phyloP scores from a whole-genome alignment of 2,888 invertebrate genomes.

The Geophilus truncorum region DNA sequence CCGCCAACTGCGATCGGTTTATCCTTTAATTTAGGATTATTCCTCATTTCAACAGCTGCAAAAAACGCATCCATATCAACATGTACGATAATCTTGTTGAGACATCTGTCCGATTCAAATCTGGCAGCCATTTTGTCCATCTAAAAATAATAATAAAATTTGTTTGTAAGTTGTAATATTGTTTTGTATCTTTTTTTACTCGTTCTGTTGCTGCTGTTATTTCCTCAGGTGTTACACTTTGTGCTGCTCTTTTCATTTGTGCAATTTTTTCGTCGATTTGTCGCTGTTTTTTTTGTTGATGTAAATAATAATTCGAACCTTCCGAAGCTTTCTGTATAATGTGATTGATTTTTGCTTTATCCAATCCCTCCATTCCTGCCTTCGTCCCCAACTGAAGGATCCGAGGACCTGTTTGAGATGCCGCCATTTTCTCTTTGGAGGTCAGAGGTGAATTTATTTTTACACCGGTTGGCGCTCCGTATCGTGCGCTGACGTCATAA shows the following conservation, averaged over 20 bases:
- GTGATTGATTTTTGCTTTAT: slow-evolving; percentile 45
- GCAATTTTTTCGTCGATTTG: slow-evolving; percentile 51
- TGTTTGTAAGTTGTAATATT: background rate
- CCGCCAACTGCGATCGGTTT: slow-evolving; percentile 59
- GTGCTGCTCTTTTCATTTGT: slow-evolving; percentile 45
- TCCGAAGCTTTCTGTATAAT: slow-evolving; percentile 50
- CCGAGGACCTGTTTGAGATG: background rate
- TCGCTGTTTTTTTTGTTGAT: slow-evolving; percentile 53
- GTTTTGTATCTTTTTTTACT: slow-evolving; percentile 38
- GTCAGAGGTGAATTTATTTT: too few species aligned
- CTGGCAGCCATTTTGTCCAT: slow-evolving; percentile 49
- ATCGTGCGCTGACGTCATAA: too few species aligned
- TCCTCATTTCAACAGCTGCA: slow-evolving; percentile 58
- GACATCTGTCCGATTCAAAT: slow-evolving; percentile 50
- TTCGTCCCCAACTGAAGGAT: slow-evolving; percentile 31
- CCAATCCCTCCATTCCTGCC: slow-evolving; percentile 45
- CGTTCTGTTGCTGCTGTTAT: slow-evolving; percentile 42
- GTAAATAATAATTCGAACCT: slow-evolving; percentile 55
- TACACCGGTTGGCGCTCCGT: too few species aligned
- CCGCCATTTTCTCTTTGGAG: too few species aligned
- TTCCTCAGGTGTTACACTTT: slow-evolving; percentile 44
- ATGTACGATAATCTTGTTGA: slow-evolving; percentile 53
- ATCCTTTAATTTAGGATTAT: slow-evolving; percentile 47
- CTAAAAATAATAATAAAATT: slow-evolving; percentile 43
- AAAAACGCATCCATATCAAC: slow-evolving; percentile 61